Evolutionary conservation across 2,113 vertebrate species (phyloP).

Genomic region (Grantiella picta): DNA sequence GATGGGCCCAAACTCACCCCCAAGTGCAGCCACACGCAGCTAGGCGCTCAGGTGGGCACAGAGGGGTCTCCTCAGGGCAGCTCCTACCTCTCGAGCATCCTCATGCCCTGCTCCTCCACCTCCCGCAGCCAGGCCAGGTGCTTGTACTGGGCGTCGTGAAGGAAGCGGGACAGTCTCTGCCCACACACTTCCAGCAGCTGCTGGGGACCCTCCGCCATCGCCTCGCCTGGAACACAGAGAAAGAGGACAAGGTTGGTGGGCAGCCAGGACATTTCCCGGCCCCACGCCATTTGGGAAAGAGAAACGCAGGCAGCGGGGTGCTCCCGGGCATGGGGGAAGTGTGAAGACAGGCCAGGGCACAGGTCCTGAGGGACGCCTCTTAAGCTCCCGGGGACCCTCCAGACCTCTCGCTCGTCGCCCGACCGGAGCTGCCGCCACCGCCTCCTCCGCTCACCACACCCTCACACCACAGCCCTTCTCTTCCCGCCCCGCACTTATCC

Average conservation of each 20-base stretch:
- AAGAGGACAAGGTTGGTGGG: fast-evolving
- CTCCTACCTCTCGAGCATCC: conserved; percentile 85
- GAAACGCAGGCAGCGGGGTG: fast-evolving
- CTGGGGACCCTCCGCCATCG: conserved; percentile 64
- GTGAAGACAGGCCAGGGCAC: fast-evolving
- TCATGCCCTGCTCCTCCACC: conserved; percentile 86
- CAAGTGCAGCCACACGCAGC: fast-evolving
- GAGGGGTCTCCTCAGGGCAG: not conserved
- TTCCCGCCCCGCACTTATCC: fast-evolving
- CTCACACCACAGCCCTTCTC: fast-evolving
- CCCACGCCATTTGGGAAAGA: fast-evolving
- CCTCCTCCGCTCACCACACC: fast-evolving
- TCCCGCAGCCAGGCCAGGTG: conserved; percentile 89
- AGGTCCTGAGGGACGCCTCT: not conserved
- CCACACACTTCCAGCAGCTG: conserved; percentile 80
- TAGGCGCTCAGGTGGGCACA: fast-evolving
- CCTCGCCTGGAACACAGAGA: not conserved
- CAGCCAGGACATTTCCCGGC: too few relatives aligned
- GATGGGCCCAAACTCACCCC: fast-evolving
- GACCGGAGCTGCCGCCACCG: fast-evolving
- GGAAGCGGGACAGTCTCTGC: conserved; percentile 78
- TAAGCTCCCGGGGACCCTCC: too few relatives aligned
- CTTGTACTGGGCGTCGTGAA: conserved; percentile 73
- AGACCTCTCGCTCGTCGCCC: fast-evolving
- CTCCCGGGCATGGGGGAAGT: fast-evolving